Evolutionary conservation across 2,797 vertebrate genomes (phyloP).

Genomic region (Meda fulgida): DNA sequence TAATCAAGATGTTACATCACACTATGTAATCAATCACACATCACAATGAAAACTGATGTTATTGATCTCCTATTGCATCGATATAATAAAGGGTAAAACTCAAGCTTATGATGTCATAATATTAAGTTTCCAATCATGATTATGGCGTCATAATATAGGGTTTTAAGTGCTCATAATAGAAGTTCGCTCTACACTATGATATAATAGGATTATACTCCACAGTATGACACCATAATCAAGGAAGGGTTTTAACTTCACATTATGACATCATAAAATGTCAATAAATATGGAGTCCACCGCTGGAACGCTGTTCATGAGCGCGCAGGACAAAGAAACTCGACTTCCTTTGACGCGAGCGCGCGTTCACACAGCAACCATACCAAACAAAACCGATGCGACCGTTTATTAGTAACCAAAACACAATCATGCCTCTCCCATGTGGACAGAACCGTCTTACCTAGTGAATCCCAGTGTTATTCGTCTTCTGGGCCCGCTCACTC

Average conservation of each 20-base stretch:
- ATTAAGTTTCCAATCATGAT: neutral
- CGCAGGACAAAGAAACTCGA: conserved; percentile 79
- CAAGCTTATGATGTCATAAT: neutral
- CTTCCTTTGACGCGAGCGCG: conserved; percentile 70
- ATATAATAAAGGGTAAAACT: neutral
- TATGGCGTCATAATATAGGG: neutral
- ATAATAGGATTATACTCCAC: neutral
- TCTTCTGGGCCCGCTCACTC: conserved; percentile 69
- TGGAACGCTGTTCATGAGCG: conserved; percentile 62
- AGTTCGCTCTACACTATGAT: neutral
- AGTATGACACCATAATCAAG: neutral
- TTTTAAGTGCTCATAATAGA: neutral
- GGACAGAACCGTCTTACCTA: conserved; percentile 52
- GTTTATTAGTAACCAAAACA: neutral
- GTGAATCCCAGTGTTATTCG: conserved; percentile 62
- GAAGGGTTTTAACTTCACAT: neutral
- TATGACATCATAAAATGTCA: conserved; percentile 13
- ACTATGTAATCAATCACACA: neutral
- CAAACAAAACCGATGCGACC: conserved; percentile 74
- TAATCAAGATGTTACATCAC: neutral
- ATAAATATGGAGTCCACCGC: conserved; percentile 6
- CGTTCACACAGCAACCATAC: conserved; percentile 77
- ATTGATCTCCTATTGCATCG: neutral
- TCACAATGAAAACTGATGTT: neutral
- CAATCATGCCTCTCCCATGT: neutral